phyloP scores from a whole-genome alignment of 2,797 vertebrate genomes.

The Eutrigla gurnardus region DNA sequence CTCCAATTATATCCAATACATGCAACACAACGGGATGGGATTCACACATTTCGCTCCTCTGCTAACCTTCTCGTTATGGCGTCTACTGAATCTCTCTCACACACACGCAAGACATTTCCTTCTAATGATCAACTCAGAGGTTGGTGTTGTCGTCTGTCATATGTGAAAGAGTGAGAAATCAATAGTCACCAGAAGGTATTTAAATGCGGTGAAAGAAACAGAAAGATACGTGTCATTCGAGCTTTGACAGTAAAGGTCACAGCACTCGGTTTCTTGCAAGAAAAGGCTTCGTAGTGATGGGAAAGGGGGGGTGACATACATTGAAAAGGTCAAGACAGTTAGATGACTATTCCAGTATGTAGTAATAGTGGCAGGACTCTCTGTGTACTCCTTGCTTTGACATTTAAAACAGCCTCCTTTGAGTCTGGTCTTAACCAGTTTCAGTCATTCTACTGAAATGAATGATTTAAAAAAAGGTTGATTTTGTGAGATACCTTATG shows the following conservation, averaged over 20 bases:
- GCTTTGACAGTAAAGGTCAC: slow-evolving; percentile 59
- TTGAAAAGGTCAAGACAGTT: slow-evolving; percentile 64
- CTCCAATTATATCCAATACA: slow-evolving; percentile 35
- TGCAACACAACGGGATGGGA: slow-evolving; percentile 23
- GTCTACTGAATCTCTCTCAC: not conserved
- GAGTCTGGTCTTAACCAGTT: slow-evolving; percentile 16
- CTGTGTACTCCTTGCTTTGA: slow-evolving; percentile 39
- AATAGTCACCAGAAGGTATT: slow-evolving; percentile 59
- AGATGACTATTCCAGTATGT: slow-evolving; percentile 48
- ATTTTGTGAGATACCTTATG: slow-evolving; percentile 11
- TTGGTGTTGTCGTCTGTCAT: slow-evolving; percentile 20
- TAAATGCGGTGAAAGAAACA: slow-evolving; percentile 34
- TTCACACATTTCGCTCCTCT: slow-evolving; percentile 4
- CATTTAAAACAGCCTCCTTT: slow-evolving; percentile 42
- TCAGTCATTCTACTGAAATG: slow-evolving; percentile 12
- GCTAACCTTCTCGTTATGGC: slow-evolving; percentile 4
- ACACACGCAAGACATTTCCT: slow-evolving; percentile 8
- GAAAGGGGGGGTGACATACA: slow-evolving; percentile 28
- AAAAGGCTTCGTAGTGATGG: slow-evolving; percentile 21
- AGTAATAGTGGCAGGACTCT: slow-evolving; percentile 43
- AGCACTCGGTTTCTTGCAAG: slow-evolving; percentile 13
- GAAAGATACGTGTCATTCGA: slow-evolving; percentile 49
- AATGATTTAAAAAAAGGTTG: not conserved
- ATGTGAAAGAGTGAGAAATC: slow-evolving; percentile 54
- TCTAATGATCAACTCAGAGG: slow-evolving; percentile 48